These are phyloP conservation scores for Labeo catla DNA, from an alignment of 2,113 vertebrate species.

Conservation along the genomic window DNA sequence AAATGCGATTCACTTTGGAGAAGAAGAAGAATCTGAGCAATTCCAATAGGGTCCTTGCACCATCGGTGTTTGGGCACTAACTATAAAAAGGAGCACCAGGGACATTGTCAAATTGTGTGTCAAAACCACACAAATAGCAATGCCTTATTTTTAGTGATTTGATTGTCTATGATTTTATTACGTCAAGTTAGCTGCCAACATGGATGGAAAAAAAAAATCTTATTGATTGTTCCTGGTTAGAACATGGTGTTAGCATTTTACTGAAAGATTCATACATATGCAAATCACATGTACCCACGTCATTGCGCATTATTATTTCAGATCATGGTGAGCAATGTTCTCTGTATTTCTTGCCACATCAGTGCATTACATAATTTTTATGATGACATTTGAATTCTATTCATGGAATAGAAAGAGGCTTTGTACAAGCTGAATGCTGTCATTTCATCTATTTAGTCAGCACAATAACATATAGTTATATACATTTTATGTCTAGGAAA, in stretches of 20 bases:
- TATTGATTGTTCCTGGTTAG: not conserved
- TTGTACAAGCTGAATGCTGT: not conserved
- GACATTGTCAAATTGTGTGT: not conserved
- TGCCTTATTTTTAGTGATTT: not conserved
- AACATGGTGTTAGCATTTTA: not conserved
- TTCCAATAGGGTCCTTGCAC: too few relatives aligned
- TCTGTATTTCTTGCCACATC: slow-evolving; percentile 28
- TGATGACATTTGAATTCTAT: slow-evolving; percentile 16
- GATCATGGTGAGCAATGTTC: not conserved
- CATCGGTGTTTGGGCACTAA: too few relatives aligned
- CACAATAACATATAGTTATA: not conserved
- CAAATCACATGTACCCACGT: not conserved
- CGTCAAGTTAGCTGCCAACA: not conserved
- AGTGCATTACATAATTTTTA: slow-evolving; percentile 24
- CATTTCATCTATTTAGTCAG: not conserved
- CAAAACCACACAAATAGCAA: not conserved
- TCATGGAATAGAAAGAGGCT: not conserved
- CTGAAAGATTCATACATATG: not conserved
- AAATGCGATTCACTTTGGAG: too few relatives aligned
- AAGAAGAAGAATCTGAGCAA: too few relatives aligned
- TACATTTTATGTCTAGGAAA: not conserved
- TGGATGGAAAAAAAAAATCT: not conserved
- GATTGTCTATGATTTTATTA: not conserved
- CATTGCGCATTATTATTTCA: slow-evolving; percentile 13
- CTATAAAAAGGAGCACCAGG: not conserved